Percentiles rank a stretch among this genome's conserved stretches.
Conservation (phyloP, 2,113 vertebrate genomes). For the Anser cygnoides region DNA sequence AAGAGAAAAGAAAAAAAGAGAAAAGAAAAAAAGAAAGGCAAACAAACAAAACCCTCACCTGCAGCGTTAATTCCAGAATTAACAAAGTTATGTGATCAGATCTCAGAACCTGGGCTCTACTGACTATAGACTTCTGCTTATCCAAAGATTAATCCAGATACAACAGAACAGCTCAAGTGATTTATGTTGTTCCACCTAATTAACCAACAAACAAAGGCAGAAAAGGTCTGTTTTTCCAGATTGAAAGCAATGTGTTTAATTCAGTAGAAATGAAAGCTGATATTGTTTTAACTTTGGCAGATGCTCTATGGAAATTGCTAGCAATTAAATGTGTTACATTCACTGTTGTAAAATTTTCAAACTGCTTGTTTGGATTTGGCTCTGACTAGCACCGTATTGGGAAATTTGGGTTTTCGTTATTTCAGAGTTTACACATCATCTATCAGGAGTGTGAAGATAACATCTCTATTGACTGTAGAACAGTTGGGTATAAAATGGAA, state of each 20-base stretch:
- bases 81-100: neutral
- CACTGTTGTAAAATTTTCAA: conserved; percentile 26
- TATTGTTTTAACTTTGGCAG: conserved; percentile 54
- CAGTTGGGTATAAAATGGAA: neutral
- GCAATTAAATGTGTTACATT: conserved; percentile 10
- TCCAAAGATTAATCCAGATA: conserved; percentile 39
- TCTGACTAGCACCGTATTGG: conserved; percentile 9
- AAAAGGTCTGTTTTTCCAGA: conserved; percentile 43
- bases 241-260: neutral
- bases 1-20: no score
- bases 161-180: neutral
- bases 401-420: conserved; percentile 11
- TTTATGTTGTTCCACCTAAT: conserved; percentile 60
- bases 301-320: conserved; percentile 36
- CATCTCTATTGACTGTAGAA: neutral
- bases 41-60: neutral
- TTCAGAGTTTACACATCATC: conserved; percentile 30
- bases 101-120: neutral
- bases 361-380: conserved; percentile 46
- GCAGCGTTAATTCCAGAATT: neutral
- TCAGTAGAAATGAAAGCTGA: conserved; percentile 40
- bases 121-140: neutral
- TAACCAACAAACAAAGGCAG: conserved; percentile 54
- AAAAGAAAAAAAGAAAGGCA: no score
- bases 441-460: conserved; percentile 14